Evolutionary conservation across 1,140 invertebrate genomes (phyloP).

Genomic region (Diploscapter pachys): DNA sequence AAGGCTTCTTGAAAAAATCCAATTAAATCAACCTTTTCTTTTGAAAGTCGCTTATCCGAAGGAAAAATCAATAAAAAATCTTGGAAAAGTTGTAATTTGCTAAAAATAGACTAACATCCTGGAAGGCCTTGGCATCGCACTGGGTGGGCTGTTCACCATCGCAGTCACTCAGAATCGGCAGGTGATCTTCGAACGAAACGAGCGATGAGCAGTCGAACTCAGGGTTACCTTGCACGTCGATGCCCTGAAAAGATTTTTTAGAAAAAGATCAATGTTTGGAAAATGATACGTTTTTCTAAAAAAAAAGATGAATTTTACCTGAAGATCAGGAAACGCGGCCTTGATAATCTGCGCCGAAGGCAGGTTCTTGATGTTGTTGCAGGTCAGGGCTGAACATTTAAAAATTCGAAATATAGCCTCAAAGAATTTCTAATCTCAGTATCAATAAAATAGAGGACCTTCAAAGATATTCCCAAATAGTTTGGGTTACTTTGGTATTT

Average conservation of each 20-base stretch:
- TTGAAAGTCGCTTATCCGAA: no score
- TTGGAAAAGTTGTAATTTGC: neutral
- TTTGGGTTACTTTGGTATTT: no score
- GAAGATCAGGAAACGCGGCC: constrained; percentile 7
- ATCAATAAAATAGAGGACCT: no score
- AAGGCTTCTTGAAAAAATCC: constrained; percentile 1
- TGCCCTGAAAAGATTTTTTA: neutral
- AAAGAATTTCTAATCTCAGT: neutral
- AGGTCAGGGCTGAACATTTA: constrained; percentile 9
- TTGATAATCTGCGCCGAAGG: neutral
- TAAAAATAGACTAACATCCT: neutral
- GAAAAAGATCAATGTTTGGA: no score
- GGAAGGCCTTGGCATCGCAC: neutral
- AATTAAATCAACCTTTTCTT: constrained; percentile 1
- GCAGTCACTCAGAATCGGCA: neutral
- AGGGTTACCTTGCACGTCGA: constrained; percentile 14
- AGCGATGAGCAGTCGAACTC: constrained; percentile 12
- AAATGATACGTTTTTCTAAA: neutral
- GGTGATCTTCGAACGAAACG: neutral
- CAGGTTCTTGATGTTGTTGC: constrained; percentile 11
- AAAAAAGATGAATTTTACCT: neutral
- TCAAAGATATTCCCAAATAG: no score
- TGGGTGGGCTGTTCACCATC: constrained; percentile 5
- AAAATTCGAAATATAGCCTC: neutral
- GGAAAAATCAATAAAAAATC: no score